Percentiles rank a stretch among this genome's conserved stretches.
These are phyloP conservation scores for Mesoclemmys tuberculata DNA, from an alignment of 2,113 vertebrate species.

Conservation along the genomic window DNA sequence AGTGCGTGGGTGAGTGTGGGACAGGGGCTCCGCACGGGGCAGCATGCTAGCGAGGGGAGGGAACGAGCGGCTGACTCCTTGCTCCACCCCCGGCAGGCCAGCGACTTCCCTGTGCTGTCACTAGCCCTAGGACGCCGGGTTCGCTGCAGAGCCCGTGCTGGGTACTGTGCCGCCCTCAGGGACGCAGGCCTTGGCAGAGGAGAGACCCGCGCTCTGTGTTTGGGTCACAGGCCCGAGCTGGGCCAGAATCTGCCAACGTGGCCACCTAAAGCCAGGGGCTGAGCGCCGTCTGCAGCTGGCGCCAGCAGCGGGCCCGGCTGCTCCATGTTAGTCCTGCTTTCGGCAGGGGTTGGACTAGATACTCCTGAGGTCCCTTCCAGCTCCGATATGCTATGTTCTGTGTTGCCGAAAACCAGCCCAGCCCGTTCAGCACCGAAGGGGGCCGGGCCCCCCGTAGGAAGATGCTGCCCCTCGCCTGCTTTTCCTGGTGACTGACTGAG, in stretches of 20 bases:
- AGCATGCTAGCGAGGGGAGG: neutral
- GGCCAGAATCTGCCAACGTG: neutral
- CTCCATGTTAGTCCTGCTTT: no score
- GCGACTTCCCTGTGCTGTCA: neutral
- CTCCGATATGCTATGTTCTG: no score
- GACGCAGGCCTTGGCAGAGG: no score
- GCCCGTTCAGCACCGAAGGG: neutral
- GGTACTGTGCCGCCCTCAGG: neutral
- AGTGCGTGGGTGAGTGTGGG: constrained; percentile 90
- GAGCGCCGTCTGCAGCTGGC: neutral
- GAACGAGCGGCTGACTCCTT: neutral
- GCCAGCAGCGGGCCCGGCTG: accelerated
- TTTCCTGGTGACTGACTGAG: neutral
- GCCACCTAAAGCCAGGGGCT: accelerated
- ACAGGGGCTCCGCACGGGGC: accelerated
- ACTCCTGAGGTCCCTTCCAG: no score
- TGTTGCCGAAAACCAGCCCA: neutral
- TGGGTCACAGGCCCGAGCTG: neutral
- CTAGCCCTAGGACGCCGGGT: neutral
- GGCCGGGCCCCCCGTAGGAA: neutral
- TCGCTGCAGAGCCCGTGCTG: accelerated
- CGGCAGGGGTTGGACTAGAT: no score
- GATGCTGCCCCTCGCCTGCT: neutral
- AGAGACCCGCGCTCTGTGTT: neutral
- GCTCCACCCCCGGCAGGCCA: neutral